phyloP scores from a whole-genome alignment of 2,888 invertebrate species.

The Nymphalis urticae region DNA sequence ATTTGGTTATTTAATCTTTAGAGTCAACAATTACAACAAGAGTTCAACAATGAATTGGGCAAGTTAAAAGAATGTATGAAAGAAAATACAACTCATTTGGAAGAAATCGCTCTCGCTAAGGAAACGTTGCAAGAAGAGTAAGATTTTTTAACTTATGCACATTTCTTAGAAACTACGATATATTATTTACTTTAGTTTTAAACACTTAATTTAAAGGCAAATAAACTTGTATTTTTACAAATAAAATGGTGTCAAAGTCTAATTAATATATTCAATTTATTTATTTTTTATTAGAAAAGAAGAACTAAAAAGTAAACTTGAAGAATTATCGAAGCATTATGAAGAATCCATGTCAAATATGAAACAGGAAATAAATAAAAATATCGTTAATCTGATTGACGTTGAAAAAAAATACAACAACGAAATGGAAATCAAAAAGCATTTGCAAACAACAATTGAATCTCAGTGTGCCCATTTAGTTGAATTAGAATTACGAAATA shows the following conservation, averaged over 20 bases:
- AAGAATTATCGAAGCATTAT: slow-evolving; percentile 57
- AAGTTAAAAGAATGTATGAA: slow-evolving; percentile 63
- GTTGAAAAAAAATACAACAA: slow-evolving; percentile 59
- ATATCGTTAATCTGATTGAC: slow-evolving; percentile 56
- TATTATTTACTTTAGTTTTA: no score
- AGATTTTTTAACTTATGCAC: slow-evolving; percentile 36
- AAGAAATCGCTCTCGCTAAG: slow-evolving; percentile 65
- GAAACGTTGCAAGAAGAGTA: slow-evolving; percentile 68
- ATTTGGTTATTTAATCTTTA: slow-evolving; percentile 34
- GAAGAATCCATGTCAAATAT: slow-evolving; percentile 57
- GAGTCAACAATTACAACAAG: slow-evolving; percentile 61
- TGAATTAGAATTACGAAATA: slow-evolving; percentile 51
- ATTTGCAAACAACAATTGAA: slow-evolving; percentile 52
- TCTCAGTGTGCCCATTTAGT: slow-evolving; percentile 51
- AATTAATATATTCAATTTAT: neutral
- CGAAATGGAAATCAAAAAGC: slow-evolving; percentile 53
- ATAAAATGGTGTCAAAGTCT: neutral
- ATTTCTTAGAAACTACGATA: no score
- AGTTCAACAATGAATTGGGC: slow-evolving; percentile 62
- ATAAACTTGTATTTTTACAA: neutral
- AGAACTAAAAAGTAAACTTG: slow-evolving; percentile 61
- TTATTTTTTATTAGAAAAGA: slow-evolving; percentile 62
- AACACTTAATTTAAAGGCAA: no score
- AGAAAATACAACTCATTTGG: slow-evolving; percentile 62
- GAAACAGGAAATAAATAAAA: slow-evolving; percentile 56